Evolutionary conservation across 64 coral and sea anemone genomes (phyloP).

Genomic region (Stylophora pistillata): DNA sequence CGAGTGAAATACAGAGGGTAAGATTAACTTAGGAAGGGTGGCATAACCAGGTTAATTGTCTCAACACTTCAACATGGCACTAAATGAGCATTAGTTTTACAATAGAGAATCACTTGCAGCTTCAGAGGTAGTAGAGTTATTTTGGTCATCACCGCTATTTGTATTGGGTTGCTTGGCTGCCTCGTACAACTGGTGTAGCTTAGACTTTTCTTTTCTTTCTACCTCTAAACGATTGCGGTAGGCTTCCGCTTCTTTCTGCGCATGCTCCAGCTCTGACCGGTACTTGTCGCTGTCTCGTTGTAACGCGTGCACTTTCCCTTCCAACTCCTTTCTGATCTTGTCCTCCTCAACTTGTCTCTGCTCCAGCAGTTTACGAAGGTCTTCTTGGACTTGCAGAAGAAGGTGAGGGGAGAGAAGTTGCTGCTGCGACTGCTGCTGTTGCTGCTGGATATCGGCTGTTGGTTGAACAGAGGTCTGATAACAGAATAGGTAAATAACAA

Average conservation of each 20-base stretch:
- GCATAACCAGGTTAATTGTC: no score
- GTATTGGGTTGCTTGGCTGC: slow-evolving; percentile 52
- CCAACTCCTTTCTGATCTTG: slow-evolving; percentile 80
- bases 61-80: background rate
- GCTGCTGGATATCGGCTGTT: slow-evolving; percentile 20
- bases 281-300: slow-evolving; percentile 91
- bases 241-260: slow-evolving; percentile 86
- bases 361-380: slow-evolving; percentile 85
- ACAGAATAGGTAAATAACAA: background rate
- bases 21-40: no score
- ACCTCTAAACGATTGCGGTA: slow-evolving; percentile 80
- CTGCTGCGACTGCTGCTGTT: slow-evolving; percentile 29
- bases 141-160: background rate
- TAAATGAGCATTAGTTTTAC: background rate
- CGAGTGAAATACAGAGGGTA: no score
- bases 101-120: background rate
- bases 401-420: slow-evolving; percentile 36
- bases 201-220: slow-evolving; percentile 70
- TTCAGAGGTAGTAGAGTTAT: background rate
- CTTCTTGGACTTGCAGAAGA: slow-evolving; percentile 86
- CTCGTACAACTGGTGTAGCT: slow-evolving; percentile 76
- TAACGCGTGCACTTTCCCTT: slow-evolving; percentile 81
- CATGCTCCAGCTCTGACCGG: slow-evolving; percentile 84
- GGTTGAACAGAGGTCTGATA: background rate
- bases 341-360: slow-evolving; percentile 82